Conservation (phyloP, 2,888 invertebrate genomes). For the Cephalotes varians region DNA sequence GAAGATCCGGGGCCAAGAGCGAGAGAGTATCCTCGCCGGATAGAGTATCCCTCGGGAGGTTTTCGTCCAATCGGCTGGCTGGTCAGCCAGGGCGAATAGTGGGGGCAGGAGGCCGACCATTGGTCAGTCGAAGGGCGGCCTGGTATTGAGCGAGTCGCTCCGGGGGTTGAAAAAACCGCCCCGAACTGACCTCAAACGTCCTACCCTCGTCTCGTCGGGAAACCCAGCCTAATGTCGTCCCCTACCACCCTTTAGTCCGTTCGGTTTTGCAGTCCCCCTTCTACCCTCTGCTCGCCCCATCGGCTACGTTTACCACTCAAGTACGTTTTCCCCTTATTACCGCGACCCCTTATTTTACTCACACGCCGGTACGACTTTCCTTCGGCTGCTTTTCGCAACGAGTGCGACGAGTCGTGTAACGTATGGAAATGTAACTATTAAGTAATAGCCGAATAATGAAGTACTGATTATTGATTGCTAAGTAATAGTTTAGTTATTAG, state of each 20-base stretch:
- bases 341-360: constrained; percentile 48
- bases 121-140: constrained; percentile 84
- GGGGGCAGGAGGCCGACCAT: constrained; percentile 84
- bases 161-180: constrained; percentile 85
- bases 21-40: constrained; percentile 78
- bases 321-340: constrained; percentile 55
- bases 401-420: constrained; percentile 36
- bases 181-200: constrained; percentile 85
- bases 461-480: background rate
- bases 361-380: constrained; percentile 32
- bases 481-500: background rate
- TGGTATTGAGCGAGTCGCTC: constrained; percentile 84
- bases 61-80: constrained; percentile 83
- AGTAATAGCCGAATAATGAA: constrained; percentile 19
- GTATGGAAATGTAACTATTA: constrained; percentile 40
- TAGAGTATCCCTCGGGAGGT: constrained; percentile 80
- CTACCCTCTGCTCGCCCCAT: constrained; percentile 68
- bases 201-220: constrained; percentile 84
- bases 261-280: constrained; percentile 43
- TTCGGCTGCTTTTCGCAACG: constrained; percentile 5
- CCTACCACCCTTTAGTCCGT: constrained; percentile 49
- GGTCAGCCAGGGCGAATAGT: constrained; percentile 81
- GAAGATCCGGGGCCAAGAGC: constrained; percentile 75
- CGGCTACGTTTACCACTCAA: constrained; percentile 65
- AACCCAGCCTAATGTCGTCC: constrained; percentile 82